Evolutionary conservation across 2,113 vertebrate species (phyloP).

Genomic region (Tachysurus fulvidraco): DNA sequence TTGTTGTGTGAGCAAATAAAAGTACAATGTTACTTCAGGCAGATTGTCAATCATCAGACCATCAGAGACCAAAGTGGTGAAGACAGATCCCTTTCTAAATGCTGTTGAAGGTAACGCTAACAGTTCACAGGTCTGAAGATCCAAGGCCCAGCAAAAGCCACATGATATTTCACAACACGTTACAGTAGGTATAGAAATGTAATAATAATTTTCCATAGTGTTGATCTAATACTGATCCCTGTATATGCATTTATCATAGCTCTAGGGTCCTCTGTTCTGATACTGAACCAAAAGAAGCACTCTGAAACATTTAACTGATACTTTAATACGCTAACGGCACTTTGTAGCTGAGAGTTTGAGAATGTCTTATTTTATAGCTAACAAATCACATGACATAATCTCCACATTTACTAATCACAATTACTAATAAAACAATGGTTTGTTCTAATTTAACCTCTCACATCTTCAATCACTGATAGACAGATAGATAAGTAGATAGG

Average conservation of each 20-base stretch:
- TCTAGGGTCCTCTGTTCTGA: no score
- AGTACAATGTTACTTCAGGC: neutral
- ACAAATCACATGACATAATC: constrained; percentile 34
- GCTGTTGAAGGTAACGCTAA: constrained; percentile 7
- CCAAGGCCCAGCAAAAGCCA: neutral
- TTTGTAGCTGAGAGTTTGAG: constrained; percentile 5
- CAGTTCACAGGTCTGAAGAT: neutral
- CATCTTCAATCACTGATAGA: neutral
- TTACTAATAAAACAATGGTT: neutral
- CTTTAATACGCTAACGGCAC: constrained; percentile 26
- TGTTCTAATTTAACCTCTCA: neutral
- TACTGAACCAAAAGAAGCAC: constrained; percentile 23
- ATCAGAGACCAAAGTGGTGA: neutral
- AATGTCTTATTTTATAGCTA: constrained; percentile 31
- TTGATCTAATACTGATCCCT: neutral
- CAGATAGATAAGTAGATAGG: neutral
- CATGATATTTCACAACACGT: neutral
- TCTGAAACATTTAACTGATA: constrained; percentile 7
- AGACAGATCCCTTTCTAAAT: neutral
- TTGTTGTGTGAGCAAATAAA: constrained; percentile 3
- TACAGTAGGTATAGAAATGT: neutral
- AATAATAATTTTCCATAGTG: neutral
- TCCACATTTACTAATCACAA: constrained; percentile 6
- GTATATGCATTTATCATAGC: neutral
- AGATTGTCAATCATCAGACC: constrained; percentile 12